Evolutionary conservation across 1,140 invertebrate species (phyloP).

Genomic region (Ridgeia piscesae): DNA sequence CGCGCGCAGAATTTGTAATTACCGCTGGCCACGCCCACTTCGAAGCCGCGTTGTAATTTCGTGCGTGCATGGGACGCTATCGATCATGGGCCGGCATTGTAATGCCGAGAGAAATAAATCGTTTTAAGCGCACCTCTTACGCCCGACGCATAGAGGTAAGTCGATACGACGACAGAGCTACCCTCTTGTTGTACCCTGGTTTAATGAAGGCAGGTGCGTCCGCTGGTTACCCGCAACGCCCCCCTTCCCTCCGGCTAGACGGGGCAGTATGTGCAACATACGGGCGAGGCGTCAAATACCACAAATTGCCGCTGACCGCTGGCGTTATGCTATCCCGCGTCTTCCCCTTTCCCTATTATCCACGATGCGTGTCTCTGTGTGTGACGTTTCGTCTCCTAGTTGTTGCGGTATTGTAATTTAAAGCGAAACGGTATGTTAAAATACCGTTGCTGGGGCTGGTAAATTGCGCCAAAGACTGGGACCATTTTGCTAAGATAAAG

Average conservation of each 20-base stretch:
- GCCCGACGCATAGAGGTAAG: neutral
- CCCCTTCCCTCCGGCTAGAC: neutral
- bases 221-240: neutral
- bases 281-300: neutral
- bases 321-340: neutral
- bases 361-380: neutral
- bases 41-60: neutral
- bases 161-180: neutral
- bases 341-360: neutral
- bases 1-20: neutral
- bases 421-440: neutral
- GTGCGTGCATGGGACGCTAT: neutral
- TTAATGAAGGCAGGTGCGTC: neutral
- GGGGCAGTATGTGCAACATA: neutral
- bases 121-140: slow-evolving; percentile 4
- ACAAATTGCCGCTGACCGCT: neutral
- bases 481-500: no score
- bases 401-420: neutral
- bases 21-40: neutral
- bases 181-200: neutral
- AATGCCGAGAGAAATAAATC: neutral
- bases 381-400: neutral
- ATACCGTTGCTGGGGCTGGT: neutral
- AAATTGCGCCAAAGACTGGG: no score
- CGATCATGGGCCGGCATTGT: neutral